These are phyloP conservation scores for Kryptolebias marmoratus DNA, from an alignment of 2,113 vertebrate species.

Conservation along the genomic window DNA sequence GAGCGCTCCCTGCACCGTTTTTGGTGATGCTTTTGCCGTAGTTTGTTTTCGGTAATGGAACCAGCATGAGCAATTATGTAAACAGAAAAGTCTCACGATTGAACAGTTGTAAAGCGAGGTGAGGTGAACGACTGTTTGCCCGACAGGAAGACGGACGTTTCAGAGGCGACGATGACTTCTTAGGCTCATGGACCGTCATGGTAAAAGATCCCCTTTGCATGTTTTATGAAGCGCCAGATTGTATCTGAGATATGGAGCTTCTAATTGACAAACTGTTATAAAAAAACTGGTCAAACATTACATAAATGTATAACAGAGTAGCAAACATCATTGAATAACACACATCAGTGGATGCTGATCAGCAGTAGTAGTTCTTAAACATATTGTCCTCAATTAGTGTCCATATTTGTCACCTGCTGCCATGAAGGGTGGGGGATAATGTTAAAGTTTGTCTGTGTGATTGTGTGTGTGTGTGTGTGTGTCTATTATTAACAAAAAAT, in stretches of 20 bases:
- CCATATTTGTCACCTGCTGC: neutral
- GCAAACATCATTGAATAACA: conserved; percentile 24
- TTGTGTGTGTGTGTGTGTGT: too few species aligned
- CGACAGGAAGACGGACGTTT: too few species aligned
- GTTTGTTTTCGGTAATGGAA: neutral
- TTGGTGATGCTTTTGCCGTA: neutral
- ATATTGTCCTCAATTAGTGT: too few species aligned
- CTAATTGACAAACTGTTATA: conserved; percentile 24
- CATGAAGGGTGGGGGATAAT: too few species aligned
- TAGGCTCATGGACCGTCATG: neutral
- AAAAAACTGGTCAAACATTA: conserved; percentile 38
- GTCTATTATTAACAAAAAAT: neutral
- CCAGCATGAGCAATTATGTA: neutral
- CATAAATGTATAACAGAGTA: neutral
- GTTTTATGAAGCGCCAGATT: conserved; percentile 30
- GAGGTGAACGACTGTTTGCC: too few species aligned
- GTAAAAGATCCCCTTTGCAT: conserved; percentile 4
- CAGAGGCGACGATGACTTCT: too few species aligned
- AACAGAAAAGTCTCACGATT: neutral
- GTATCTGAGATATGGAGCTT: conserved; percentile 13
- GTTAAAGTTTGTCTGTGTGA: too few species aligned
- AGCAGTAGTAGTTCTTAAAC: neutral
- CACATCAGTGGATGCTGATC: conserved; percentile 14
- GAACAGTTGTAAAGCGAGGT: too few species aligned
- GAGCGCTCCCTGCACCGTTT: neutral